Conservation (phyloP, 2,113 vertebrate genomes). For the Barnardius zonarius region DNA sequence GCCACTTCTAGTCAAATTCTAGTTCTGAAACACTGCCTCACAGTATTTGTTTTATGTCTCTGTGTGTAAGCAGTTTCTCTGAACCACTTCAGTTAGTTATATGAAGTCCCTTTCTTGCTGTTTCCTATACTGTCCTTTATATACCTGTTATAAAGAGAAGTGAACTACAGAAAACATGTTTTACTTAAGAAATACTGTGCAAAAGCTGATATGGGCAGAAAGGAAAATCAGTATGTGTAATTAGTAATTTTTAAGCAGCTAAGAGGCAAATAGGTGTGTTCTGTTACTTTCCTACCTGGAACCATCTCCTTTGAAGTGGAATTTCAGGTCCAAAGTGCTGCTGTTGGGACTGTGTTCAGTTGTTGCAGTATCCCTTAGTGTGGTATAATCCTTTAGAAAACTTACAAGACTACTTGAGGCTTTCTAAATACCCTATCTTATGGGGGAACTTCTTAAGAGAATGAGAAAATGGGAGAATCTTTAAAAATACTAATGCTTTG, state of each 20-base stretch:
- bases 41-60: not conserved
- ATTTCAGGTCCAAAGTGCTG: not conserved
- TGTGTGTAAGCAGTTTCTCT: not conserved
- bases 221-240: not conserved
- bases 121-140: not conserved
- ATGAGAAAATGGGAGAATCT: not conserved
- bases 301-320: not conserved
- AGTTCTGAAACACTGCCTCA: not conserved
- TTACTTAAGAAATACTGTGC: not conserved
- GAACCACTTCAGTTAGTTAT: not conserved
- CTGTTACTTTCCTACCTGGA: not conserved
- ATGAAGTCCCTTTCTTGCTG: not conserved
- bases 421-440: not conserved
- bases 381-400: not conserved
- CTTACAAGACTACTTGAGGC: not conserved
- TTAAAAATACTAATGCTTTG: not conserved
- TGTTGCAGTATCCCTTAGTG: accelerated
- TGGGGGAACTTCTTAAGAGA: not conserved
- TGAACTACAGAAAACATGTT: not conserved
- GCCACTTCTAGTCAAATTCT: not conserved
- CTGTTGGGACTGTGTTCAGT: not conserved
- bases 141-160: not conserved
- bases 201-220: not conserved
- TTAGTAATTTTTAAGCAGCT: not conserved
- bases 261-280: not conserved